Percentiles rank a stretch among this genome's conserved stretches.
These are phyloP conservation scores for Pseudochaenichthys georgianus DNA, from an alignment of 2,797 vertebrate genomes.

Conservation along the genomic window DNA sequence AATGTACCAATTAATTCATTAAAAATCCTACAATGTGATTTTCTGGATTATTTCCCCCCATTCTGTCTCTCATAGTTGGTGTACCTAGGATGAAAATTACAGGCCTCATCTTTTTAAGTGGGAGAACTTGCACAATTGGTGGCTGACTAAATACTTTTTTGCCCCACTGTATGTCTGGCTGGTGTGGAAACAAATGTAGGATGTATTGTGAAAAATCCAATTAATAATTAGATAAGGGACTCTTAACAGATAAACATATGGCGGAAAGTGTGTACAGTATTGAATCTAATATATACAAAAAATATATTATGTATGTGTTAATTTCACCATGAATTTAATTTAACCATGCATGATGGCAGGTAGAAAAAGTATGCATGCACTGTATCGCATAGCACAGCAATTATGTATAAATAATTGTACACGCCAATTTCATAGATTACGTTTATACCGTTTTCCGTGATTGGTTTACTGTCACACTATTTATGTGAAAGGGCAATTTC, in stretches of 20 bases:
- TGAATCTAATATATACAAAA: neutral
- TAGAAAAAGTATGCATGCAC: neutral
- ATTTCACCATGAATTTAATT: neutral
- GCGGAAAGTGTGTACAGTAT: slow-evolving; percentile 17
- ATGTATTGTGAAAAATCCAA: neutral
- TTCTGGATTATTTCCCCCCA: no score
- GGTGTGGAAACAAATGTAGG: slow-evolving; percentile 10
- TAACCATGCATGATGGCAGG: neutral
- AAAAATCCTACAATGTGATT: no score
- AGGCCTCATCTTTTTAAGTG: no score
- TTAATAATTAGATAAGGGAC: neutral
- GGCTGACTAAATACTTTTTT: no score
- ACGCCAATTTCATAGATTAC: neutral
- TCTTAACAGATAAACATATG: slow-evolving; percentile 13
- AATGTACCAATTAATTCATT: no score
- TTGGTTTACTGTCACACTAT: slow-evolving; percentile 9
- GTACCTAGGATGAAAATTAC: no score
- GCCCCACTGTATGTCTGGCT: slow-evolving; percentile 2
- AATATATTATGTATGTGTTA: neutral
- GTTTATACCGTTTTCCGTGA: slow-evolving; percentile 14
- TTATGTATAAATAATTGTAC: slow-evolving; percentile 3
- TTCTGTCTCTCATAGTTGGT: no score
- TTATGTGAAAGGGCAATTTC: neutral
- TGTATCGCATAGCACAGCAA: slow-evolving; percentile 1
- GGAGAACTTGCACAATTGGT: no score